Conservation (phyloP, 2,888 invertebrate genomes). For the Xylota sylvarum region DNA sequence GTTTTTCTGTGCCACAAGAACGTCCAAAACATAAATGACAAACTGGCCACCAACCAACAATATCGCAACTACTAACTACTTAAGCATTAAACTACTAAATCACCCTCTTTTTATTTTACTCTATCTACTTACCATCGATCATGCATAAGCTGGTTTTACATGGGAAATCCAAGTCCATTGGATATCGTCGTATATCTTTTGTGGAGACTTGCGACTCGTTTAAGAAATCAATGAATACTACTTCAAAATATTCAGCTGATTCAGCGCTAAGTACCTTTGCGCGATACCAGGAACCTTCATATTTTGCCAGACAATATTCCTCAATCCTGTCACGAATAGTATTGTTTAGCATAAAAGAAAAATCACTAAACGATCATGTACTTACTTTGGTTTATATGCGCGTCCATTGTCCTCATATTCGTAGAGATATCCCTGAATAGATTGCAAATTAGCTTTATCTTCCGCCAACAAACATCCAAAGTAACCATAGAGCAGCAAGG, state of each 20-base stretch:
- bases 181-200: slow-evolving; percentile 78
- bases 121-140: slow-evolving; percentile 75
- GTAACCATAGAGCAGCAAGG: slow-evolving; percentile 73
- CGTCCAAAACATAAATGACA: no score
- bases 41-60: no score
- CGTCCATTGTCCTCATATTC: slow-evolving; percentile 63
- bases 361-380: not conserved
- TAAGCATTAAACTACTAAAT: no score
- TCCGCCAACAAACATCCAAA: slow-evolving; percentile 77
- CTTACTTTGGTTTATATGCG: slow-evolving; percentile 78
- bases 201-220: slow-evolving; percentile 77
- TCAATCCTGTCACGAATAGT: slow-evolving; percentile 63
- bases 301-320: slow-evolving; percentile 79
- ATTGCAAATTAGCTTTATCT: slow-evolving; percentile 69
- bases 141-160: slow-evolving; percentile 78
- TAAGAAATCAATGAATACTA: slow-evolving; percentile 79
- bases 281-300: slow-evolving; percentile 79
- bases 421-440: slow-evolving; percentile 72
- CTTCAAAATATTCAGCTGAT: slow-evolving; percentile 64
- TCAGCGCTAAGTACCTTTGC: slow-evolving; percentile 76
- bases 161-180: slow-evolving; percentile 74
- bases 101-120: no score
- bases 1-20: no score
- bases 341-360: not conserved
- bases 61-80: no score